These are phyloP conservation scores for Python bivittatus DNA, from an alignment of 2,113 vertebrate species.

Conservation along the genomic window DNA sequence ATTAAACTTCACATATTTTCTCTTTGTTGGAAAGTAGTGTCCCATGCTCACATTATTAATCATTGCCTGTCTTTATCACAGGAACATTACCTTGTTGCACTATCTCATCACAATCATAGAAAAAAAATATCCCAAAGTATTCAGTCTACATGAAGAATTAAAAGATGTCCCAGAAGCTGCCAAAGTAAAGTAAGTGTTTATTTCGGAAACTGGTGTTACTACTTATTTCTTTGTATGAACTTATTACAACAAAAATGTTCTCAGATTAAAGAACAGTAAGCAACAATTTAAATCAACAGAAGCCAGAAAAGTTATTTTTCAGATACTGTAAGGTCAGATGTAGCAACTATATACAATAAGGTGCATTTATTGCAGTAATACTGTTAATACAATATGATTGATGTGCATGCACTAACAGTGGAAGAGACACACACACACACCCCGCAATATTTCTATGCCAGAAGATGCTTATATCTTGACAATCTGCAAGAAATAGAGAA, in stretches of 20 bases:
- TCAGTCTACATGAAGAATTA: conserved; percentile 89
- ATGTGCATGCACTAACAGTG: no score
- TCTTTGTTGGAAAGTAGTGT: background rate
- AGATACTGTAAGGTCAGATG: background rate
- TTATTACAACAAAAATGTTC: background rate
- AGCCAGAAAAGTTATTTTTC: background rate
- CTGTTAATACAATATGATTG: no score
- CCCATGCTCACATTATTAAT: background rate
- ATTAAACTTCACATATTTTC: background rate
- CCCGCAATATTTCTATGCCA: no score
- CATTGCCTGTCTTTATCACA: conserved; percentile 59
- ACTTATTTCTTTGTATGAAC: background rate
- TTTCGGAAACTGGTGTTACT: background rate
- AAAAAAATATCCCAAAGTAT: conserved; percentile 96
- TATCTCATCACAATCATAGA: conserved; percentile 98
- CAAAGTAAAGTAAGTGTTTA: conserved; percentile 91
- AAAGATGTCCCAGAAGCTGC: conserved; percentile 86
- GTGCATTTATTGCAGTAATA: no score
- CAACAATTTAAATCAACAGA: background rate
- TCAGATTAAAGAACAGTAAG: background rate
- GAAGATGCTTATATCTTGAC: no score
- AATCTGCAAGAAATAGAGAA: no score
- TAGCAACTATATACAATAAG: no score
- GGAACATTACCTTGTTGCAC: conserved; percentile 96
- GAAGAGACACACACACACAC: no score